A percentile compares a stretch with the other conserved stretches of the same genome.
Evolutionary conservation across 2,113 vertebrate species (phyloP).

Genomic region (Hymenochirus boettgeri): DNA sequence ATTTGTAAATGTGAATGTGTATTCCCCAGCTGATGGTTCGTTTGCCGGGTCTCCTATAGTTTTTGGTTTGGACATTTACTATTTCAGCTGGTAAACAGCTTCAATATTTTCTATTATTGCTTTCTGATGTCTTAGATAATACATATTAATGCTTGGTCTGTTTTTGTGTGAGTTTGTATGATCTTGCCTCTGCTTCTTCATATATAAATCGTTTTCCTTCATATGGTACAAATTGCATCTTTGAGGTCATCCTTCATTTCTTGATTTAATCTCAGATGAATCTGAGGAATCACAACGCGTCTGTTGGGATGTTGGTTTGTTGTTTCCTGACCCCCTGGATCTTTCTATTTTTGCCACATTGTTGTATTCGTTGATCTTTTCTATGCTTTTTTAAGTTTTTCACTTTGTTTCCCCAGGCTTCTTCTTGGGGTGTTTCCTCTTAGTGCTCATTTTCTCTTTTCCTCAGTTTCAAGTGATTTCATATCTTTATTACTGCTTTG

Average conservation of each 20-base stretch:
- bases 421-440: background rate
- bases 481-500: too few relatives aligned
- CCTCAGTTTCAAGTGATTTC: too few relatives aligned
- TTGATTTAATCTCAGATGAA: too few relatives aligned
- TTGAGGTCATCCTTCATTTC: background rate
- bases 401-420: background rate
- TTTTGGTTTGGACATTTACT: too few relatives aligned
- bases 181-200: background rate
- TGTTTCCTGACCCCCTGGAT: too few relatives aligned
- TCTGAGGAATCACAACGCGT: too few relatives aligned
- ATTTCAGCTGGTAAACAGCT: too few relatives aligned
- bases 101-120: too few relatives aligned
- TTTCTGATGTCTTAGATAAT: too few relatives aligned
- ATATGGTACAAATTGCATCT: background rate
- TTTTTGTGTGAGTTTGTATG: background rate
- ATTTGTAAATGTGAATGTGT: background rate
- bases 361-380: constrained; percentile 7
- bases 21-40: background rate
- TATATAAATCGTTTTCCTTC: background rate
- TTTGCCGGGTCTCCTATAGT: too few relatives aligned
- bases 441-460: too few relatives aligned
- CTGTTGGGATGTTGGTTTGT: background rate
- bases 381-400: constrained; percentile 13
- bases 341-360: background rate
- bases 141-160: too few relatives aligned